Evolutionary conservation across 2,797 vertebrate genomes (phyloP), one percentile per base, ranked within the genome.

Genomic region (Leptodactylus fallax): DNA sequence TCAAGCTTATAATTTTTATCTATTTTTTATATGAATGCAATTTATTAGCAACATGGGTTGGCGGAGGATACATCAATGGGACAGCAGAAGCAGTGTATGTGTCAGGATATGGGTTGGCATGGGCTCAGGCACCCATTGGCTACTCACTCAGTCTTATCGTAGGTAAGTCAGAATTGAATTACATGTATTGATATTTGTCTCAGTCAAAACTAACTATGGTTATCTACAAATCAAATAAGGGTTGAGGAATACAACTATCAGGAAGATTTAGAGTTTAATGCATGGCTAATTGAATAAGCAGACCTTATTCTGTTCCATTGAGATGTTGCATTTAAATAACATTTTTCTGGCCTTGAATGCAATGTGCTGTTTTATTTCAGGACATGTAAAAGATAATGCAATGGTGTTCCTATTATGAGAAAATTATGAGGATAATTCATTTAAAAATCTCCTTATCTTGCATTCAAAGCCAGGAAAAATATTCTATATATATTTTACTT

Each of bases 51-150:
- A 99, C 98, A 3, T 99, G 98, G 98, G 98, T 99, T 84, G 98
- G 98, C 94, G 98, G 98, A 83, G 98, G 98, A 56, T 99, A 99
- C 90, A 99, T 99, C 92, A 99, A 99, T 0, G 98, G 98, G 85
- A 99, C 98, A 72, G 98, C 98, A 77, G 98, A 99, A 92, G 96
- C 97, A 58, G 98, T 99, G 16, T 99, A 98, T 91, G 95, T 98
- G 2, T 97, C 98, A 9, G 97, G 93, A 21, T 96, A 93, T 0
- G 98, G 98, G 16, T 92, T 99, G 86, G 98, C 97, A 21, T 99
- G 98, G 98, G 98, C 98, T 63, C 98, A 99, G 89, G 98, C 98
- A 91, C 98, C 98, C 3, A 98, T 99, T 71, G 98, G 98, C 92
- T 99, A 99, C 74, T 96, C 98, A 0, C 96, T 99, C 85, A 99